A percentile compares a stretch with the other conserved stretches of the same genome.
These are phyloP conservation scores for Palythoa heliodiscus DNA, from an alignment of 92 coral and sea anemone species.

Conservation along the genomic window DNA sequence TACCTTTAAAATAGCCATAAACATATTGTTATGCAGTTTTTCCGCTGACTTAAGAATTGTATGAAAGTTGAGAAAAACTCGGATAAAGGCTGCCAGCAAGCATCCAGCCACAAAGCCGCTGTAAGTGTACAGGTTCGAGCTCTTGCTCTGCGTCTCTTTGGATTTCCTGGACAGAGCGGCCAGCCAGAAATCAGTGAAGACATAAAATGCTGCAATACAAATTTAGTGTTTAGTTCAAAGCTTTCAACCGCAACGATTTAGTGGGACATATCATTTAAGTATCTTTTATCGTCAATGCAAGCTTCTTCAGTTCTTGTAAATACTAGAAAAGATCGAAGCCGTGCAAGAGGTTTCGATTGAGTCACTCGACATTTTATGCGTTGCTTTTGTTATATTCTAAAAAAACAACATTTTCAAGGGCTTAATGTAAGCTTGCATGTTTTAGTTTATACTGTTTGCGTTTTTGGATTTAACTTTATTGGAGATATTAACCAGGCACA, in stretches of 20 bases:
- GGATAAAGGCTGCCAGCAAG: neutral
- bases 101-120: slow-evolving; percentile 3
- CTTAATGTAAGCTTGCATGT: too few species aligned
- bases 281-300: too few species aligned
- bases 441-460: too few species aligned
- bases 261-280: too few species aligned
- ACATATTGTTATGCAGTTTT: slow-evolving; percentile 26
- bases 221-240: neutral
- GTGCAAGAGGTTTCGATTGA: too few species aligned
- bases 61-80: neutral
- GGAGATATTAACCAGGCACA: too few species aligned
- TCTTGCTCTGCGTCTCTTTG: neutral
- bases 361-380: too few species aligned
- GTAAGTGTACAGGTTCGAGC: neutral
- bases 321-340: too few species aligned
- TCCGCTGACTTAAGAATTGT: slow-evolving; percentile 32
- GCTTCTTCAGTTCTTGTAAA: too few species aligned
- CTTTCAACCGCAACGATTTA: neutral
- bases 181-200: slow-evolving; percentile 29
- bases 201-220: slow-evolving; percentile 13
- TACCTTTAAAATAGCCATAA: slow-evolving; percentile 21
- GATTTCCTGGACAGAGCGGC: neutral
- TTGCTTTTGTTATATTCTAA: too few species aligned
- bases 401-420: too few species aligned
- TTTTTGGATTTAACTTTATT: too few species aligned